Evolutionary conservation across 1,140 invertebrate species (phyloP).

Genomic region (Drosophila elegans): DNA sequence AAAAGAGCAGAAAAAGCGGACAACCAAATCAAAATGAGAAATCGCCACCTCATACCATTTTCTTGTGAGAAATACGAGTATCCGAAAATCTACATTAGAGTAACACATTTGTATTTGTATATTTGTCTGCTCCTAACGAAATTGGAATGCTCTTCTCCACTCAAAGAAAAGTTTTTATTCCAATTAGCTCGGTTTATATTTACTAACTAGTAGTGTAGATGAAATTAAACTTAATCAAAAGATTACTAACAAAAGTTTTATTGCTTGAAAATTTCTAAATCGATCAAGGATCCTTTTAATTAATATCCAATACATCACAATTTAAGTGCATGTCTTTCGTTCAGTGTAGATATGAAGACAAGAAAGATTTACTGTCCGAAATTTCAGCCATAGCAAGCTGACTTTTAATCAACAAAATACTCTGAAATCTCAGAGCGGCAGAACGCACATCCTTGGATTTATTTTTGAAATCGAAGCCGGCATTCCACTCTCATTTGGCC

Average conservation of each 20-base stretch:
- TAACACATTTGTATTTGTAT: neutral
- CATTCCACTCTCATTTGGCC: conserved; percentile 34
- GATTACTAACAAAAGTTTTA: too few species aligned
- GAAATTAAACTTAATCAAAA: too few species aligned
- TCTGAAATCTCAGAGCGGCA: conserved; percentile 3
- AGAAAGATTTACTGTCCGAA: conserved; percentile 1
- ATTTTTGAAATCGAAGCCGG: conserved; percentile 34
- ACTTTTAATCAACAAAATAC: conserved; percentile 25
- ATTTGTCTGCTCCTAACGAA: conserved; percentile 16
- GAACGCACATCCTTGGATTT: conserved; percentile 8
- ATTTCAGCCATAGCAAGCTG: conserved; percentile 4
- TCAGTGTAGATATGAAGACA: neutral
- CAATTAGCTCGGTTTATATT: too few species aligned
- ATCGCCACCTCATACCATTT: conserved; percentile 55
- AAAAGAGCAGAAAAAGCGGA: conserved; percentile 42
- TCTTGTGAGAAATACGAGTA: conserved; percentile 18
- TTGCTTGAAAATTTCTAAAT: too few species aligned
- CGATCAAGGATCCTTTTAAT: too few species aligned
- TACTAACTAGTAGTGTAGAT: too few species aligned
- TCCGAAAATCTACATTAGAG: conserved; percentile 16
- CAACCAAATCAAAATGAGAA: conserved; percentile 62
- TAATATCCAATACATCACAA: too few species aligned
- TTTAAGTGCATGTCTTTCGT: neutral
- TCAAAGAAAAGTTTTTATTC: neutral
- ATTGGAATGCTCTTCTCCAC: neutral